Conservation (phyloP, 2,888 invertebrate species). For the Lithophane ornitopus region DNA sequence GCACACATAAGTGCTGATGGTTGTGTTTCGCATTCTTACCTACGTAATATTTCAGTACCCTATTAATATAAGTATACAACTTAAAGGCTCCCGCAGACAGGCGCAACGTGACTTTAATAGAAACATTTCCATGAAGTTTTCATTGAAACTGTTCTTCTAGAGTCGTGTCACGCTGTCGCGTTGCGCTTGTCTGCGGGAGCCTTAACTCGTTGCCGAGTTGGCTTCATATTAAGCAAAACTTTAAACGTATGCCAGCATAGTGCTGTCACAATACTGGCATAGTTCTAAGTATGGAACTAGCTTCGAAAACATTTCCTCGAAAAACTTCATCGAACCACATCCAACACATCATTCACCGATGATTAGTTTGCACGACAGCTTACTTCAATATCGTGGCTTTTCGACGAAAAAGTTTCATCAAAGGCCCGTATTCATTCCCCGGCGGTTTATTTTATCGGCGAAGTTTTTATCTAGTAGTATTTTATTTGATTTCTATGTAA, state of each 20-base stretch:
- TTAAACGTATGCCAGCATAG: too few species aligned
- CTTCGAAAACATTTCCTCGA: not conserved
- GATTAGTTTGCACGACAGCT: slow-evolving; percentile 40
- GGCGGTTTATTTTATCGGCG: slow-evolving; percentile 6
- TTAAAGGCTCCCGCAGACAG: too few species aligned
- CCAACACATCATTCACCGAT: slow-evolving; percentile 9
- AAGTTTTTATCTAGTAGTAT: slow-evolving; percentile 28
- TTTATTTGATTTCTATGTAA: slow-evolving; percentile 9
- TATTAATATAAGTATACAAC: too few species aligned
- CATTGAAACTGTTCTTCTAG: not conserved
- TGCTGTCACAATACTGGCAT: too few species aligned
- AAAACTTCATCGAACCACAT: not conserved
- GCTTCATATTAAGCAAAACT: not conserved
- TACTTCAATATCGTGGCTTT: slow-evolving; percentile 40
- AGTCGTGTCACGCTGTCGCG: not conserved
- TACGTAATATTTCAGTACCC: too few species aligned
- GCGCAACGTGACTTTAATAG: not conserved
- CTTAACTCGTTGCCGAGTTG: not conserved
- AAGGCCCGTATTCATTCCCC: not conserved
- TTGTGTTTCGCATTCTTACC: too few species aligned
- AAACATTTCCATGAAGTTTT: not conserved
- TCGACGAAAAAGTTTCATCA: slow-evolving; percentile 15
- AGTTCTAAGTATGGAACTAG: not conserved
- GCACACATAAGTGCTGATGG: too few species aligned
- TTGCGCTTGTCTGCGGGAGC: not conserved